Evolutionary conservation across 2,888 invertebrate species (phyloP).

Genomic region (Abscondita cerata): DNA sequence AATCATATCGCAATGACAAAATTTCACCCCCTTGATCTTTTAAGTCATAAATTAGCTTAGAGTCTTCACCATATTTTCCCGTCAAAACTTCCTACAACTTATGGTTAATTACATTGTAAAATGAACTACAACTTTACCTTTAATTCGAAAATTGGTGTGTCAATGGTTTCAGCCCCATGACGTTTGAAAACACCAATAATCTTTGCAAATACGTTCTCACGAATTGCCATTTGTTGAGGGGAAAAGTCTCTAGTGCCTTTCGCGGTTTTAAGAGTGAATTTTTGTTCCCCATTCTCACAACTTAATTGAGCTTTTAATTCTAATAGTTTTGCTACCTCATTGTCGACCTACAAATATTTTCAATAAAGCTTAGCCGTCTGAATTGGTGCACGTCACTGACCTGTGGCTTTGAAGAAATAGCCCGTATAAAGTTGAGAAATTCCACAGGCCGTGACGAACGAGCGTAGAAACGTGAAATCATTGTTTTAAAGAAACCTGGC

Average conservation of each 20-base stretch:
- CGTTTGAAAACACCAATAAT: conserved; percentile 90
- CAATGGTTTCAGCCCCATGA: conserved; percentile 98
- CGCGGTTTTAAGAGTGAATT: conserved; percentile 87
- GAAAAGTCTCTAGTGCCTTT: conserved; percentile 96
- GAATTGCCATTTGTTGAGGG: conserved; percentile 93
- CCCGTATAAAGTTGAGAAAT: conserved; percentile 42
- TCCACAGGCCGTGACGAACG: conserved; percentile 54
- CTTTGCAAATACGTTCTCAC: conserved; percentile 84
- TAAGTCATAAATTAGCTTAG: conserved; percentile 97
- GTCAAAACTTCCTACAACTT: conserved; percentile 88
- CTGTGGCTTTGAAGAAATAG: conserved; percentile 52
- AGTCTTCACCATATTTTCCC: conserved; percentile 99
- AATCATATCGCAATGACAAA: conserved; percentile 92
- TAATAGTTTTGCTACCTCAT: conserved; percentile 82
- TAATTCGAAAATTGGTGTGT: conserved; percentile 97
- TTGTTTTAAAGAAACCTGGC: conserved; percentile 44
- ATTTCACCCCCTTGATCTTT: conserved; percentile 99
- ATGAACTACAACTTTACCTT: conserved; percentile 73
- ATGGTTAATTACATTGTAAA: background rate
- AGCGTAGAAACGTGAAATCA: conserved; percentile 40
- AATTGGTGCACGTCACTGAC: conserved; percentile 51
- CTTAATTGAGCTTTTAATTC: conserved; percentile 78
- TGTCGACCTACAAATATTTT: conserved; percentile 71
- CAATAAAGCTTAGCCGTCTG: background rate
- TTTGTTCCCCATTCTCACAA: conserved; percentile 71